These are phyloP conservation scores for Scaptomyza pallida DNA, from an alignment of 1,140 invertebrate species.

Conservation along the genomic window DNA sequence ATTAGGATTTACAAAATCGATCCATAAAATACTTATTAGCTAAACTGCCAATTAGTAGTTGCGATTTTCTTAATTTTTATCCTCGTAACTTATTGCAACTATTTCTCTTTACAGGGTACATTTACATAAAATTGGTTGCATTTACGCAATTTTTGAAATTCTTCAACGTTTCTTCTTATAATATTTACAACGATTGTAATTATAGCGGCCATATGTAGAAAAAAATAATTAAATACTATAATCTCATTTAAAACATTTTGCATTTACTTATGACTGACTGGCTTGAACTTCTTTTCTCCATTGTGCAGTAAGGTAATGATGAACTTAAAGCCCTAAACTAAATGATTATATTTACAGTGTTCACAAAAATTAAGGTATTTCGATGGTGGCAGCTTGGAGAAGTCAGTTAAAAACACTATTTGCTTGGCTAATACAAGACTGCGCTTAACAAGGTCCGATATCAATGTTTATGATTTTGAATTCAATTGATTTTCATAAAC, in stretches of 20 bases:
- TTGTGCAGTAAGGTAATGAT: constrained; percentile 6
- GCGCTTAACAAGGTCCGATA: constrained; percentile 24
- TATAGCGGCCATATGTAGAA: constrained; percentile 29
- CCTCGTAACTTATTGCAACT: constrained; percentile 26
- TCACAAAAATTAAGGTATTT: constrained; percentile 43
- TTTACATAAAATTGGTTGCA: constrained; percentile 45
- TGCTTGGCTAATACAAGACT: background rate
- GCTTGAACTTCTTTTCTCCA: constrained; percentile 15
- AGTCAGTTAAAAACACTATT: constrained; percentile 15
- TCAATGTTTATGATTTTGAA: constrained; percentile 5
- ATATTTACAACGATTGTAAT: constrained; percentile 51
- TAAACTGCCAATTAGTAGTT: constrained; percentile 35
- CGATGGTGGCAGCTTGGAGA: constrained; percentile 52
- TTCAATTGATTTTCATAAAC: constrained; percentile 26
- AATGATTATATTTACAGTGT: constrained; percentile 52
- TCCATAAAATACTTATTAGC: constrained; percentile 74
- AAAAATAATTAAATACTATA: constrained; percentile 49
- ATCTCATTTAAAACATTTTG: constrained; percentile 30
- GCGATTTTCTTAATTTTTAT: constrained; percentile 30
- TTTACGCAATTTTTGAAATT: constrained; percentile 43
- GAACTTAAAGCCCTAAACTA: constrained; percentile 34
- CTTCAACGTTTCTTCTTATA: constrained; percentile 30
- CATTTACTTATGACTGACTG: constrained; percentile 12
- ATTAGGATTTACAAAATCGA: constrained; percentile 71
- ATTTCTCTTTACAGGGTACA: constrained; percentile 55